Conservation (phyloP, 1,140 invertebrate species). For the Drosophila varians region DNA sequence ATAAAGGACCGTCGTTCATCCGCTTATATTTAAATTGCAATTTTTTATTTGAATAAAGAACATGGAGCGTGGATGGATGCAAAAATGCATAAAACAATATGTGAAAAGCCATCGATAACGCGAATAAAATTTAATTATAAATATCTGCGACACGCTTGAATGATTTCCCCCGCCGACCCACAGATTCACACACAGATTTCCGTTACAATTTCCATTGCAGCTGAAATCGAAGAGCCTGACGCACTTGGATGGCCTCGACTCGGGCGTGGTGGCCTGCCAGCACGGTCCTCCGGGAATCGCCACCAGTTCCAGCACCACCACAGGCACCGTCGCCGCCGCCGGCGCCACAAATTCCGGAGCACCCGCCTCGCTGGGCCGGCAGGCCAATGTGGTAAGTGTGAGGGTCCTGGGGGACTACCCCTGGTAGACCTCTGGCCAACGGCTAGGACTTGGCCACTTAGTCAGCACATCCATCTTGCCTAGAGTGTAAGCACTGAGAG, state of each 20-base stretch:
- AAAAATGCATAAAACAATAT: constrained; percentile 29
- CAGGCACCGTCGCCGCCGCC: constrained; percentile 2
- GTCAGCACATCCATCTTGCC: constrained; percentile 40
- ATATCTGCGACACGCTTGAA: constrained; percentile 43
- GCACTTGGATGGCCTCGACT: constrained; percentile 80
- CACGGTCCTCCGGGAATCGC: constrained; percentile 44
- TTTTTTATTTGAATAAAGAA: constrained; percentile 28
- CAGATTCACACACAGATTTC: constrained; percentile 34
- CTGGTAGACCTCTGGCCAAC: constrained; percentile 23
- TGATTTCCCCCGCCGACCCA: constrained; percentile 19
- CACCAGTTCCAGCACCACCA: constrained; percentile 1
- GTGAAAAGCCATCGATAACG: constrained; percentile 27
- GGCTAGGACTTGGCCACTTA: constrained; percentile 33
- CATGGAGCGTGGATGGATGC: not conserved
- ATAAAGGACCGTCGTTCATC: constrained; percentile 1
- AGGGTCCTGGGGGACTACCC: constrained; percentile 6
- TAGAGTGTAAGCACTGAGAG: constrained; percentile 15
- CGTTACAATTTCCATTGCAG: constrained; percentile 61
- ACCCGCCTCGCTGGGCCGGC: constrained; percentile 45
- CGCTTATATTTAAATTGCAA: constrained; percentile 27
- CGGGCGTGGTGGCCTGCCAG: constrained; percentile 67
- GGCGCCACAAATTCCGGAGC: constrained; percentile 8
- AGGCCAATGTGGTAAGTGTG: constrained; percentile 53
- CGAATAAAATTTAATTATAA: constrained; percentile 57
- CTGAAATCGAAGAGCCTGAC: constrained; percentile 83